Evolutionary conservation across 1,140 invertebrate species (phyloP), one percentile per base, ranked within the genome.

Genomic region (Drosophila carrolli): DNA sequence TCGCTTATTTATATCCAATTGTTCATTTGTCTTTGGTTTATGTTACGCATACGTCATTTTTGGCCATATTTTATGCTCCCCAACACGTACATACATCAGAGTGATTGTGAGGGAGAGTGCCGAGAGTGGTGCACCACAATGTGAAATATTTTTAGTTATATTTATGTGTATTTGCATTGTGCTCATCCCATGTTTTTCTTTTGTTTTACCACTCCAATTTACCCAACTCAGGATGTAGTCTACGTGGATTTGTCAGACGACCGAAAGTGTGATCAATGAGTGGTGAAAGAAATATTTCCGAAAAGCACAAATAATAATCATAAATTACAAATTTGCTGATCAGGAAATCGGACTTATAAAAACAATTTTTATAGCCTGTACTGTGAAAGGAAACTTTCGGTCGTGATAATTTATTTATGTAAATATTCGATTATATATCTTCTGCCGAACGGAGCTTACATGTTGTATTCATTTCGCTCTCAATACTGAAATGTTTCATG

Each of bases 11-110:
- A 89, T 89, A 89, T 81, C 84, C 84, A 89, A 89, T 89, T 89
- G 84, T 89, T 89, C 84, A 89, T 89, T 89, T 89, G 84, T 81
- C 84, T 89, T 89, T 89, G 84, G 84, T 84, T 89, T 89, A 84
- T 89, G 85, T 81, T 89, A 89, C 84, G 84, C 84, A 89, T 89
- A 89, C 84, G 81, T 89, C 84, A 89, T 89, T 86, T 83, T 61
- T 75, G 84, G 66, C 84, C 85, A 86, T 86, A 86, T 86, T 88
- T 86, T 88, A 83, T 78, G 71, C 75, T 66, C 55, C 55, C 78
- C 62, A n/a, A 68, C 58, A 47, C 44, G 41, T 35, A 37, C 60
- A 75, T 57, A 32, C 66, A 81, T 58, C 47, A 71, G 37, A 62
- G 50, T 62, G 57, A 57, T 41, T 55, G 14, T 32, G 29, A 32